phyloP scores from a whole-genome alignment of 1,140 invertebrate genomes.

The Megathymus violae region DNA sequence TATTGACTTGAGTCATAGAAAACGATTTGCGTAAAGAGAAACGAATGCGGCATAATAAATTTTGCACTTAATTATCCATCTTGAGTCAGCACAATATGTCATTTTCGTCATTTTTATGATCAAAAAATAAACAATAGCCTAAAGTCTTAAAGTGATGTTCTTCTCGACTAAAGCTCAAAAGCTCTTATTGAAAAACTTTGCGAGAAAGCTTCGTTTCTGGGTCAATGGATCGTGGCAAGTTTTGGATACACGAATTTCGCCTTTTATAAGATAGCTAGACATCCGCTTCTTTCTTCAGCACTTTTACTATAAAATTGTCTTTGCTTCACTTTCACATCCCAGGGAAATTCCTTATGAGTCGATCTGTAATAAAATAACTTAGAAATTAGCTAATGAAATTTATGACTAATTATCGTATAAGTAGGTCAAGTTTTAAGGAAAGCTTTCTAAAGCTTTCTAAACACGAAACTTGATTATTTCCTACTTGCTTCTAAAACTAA shows the following conservation, averaged over 20 bases:
- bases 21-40: too few relatives aligned
- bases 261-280: constrained; percentile 53
- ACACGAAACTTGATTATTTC: constrained; percentile 29
- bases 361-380: too few relatives aligned
- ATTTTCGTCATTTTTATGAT: neutral
- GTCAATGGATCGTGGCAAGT: constrained; percentile 54
- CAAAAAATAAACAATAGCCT: constrained; percentile 17
- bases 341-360: too few relatives aligned
- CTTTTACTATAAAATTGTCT: constrained; percentile 30
- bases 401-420: neutral
- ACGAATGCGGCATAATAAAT: too few relatives aligned
- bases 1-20: too few relatives aligned
- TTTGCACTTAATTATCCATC: too few relatives aligned
- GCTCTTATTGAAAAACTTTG: constrained; percentile 73
- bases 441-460: constrained; percentile 23
- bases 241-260: constrained; percentile 55
- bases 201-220: constrained; percentile 57
- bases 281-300: constrained; percentile 17
- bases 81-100: neutral
- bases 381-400: too few relatives aligned
- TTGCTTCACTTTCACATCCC: constrained; percentile 3
- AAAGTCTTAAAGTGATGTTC: constrained; percentile 28
- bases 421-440: constrained; percentile 35
- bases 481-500: neutral
- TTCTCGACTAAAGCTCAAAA: constrained; percentile 46